phyloP scores from a whole-genome alignment of 2,797 vertebrate genomes.

The Platyrinchus mystaceus region DNA sequence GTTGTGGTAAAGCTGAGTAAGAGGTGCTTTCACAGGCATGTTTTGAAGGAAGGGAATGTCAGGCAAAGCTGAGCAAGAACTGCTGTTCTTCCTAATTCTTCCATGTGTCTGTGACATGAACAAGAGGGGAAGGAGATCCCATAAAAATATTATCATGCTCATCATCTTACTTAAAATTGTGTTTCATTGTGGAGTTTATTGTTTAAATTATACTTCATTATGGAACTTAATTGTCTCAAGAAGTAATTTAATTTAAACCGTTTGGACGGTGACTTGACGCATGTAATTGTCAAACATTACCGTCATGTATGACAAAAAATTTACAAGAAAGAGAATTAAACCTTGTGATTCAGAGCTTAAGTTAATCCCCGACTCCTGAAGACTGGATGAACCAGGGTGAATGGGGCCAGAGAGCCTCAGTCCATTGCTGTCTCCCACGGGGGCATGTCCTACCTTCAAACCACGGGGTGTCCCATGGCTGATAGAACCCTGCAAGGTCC shows the following conservation, averaged over 20 bases:
- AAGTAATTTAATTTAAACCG: background rate
- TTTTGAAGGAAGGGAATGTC: background rate
- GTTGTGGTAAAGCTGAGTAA: slow-evolving; percentile 31
- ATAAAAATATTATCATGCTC: background rate
- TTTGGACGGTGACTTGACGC: background rate
- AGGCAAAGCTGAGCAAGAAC: slow-evolving; percentile 11
- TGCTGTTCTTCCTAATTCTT: background rate
- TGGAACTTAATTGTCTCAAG: background rate
- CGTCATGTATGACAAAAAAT: background rate
- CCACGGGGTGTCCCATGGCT: fast-evolving
- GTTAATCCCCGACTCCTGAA: background rate
- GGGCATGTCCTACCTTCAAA: background rate
- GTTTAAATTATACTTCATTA: background rate
- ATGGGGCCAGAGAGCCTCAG: background rate
- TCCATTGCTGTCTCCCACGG: background rate
- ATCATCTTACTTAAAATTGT: background rate
- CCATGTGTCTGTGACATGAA: background rate
- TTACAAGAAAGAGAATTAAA: slow-evolving; percentile 15
- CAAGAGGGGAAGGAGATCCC: background rate
- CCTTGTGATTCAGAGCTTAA: slow-evolving; percentile 25
- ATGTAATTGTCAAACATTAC: slow-evolving; percentile 4
- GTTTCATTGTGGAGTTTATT: background rate
- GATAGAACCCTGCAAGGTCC: background rate
- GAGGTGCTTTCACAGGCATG: slow-evolving; percentile 7
- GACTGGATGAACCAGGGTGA: background rate